Evolutionary conservation across 2,113 vertebrate genomes (phyloP), one percentile per base, ranked within the genome.

Genomic region (Sylvietta virens): DNA sequence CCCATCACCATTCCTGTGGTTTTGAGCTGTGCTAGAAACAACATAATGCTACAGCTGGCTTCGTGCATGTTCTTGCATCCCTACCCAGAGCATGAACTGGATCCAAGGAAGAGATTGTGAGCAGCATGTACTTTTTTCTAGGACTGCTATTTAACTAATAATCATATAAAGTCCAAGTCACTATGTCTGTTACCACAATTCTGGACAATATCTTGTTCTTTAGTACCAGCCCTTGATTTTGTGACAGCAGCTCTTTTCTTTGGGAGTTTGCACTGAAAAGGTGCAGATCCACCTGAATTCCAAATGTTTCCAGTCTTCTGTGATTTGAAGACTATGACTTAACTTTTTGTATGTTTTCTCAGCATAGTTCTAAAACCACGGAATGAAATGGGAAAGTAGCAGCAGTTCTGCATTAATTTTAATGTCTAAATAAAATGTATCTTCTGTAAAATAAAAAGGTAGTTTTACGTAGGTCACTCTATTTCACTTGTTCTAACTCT

Each of bases 361-460:
- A 54, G 47, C 60, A 85, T 51, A 77, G 92, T 96, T 98, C 97
- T 94, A 98, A 98, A 98, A 97, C 92, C 95, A 93, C 95, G 84
- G 91, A 96, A 95, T 95, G 65, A 94, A 93, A 81, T 94, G 94
- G 95, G 80, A 96, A 94, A 69, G 62, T 77, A 97, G 35, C 12
- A 6, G 54, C 35, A 92, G 53, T 77, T 95, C 48, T 82, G 26
- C 60, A 50, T 91, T 93, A 54, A 84, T 92, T 86, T 94, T 85
- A 90, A 50, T 6, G 13, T 95, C 40, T 95, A 73, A 69, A 51
- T 73, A 58, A 70, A 94, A 81, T 33, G 6, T 51, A 21, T 71
- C 80, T 84, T 71, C 79, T 93, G 78, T 95, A 65, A 74, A 91
- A 78, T 47, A 72, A 70, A 73, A 71, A 61, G 21, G 35, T 82